Conservation (phyloP, 2,113 vertebrate genomes). For the Aptenodytes patagonicus region DNA sequence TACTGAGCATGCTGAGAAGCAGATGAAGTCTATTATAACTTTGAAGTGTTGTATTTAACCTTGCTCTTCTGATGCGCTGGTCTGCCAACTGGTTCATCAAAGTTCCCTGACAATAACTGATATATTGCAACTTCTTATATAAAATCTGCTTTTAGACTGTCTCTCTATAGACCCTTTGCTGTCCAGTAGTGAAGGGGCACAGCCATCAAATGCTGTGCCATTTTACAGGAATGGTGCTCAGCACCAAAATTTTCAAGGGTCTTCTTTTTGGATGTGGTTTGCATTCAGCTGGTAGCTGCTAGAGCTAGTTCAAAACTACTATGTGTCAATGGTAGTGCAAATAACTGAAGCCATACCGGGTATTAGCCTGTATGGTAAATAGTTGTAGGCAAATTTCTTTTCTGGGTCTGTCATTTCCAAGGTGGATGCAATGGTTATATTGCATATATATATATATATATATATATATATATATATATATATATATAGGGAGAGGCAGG, state of each 20-base stretch:
- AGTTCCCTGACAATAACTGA: neutral
- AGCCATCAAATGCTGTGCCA: neutral
- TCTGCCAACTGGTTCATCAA: neutral
- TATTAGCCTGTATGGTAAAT: neutral
- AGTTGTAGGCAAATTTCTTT: neutral
- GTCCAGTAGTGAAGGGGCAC: neutral
- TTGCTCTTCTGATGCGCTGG: neutral
- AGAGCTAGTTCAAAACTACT: neutral
- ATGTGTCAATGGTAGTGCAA: neutral
- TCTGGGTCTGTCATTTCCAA: neutral
- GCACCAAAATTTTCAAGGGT: neutral
- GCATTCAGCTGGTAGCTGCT: neutral
- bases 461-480: too few species aligned
- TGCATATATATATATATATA: too few species aligned
- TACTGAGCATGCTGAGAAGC: neutral
- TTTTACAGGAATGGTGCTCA: neutral
- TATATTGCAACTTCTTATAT: neutral
- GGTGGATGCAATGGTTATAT: neutral
- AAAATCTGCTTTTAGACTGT: neutral
- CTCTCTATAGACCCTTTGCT: neutral
- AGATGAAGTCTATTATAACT: neutral
- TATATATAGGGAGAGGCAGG: neutral
- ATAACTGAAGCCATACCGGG: neutral
- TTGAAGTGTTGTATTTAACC: neutral
- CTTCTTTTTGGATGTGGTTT: neutral